Evolutionary conservation across 1,140 invertebrate genomes (phyloP), one percentile per base, ranked within the genome.

Genomic region (Hycleus cichorii): DNA sequence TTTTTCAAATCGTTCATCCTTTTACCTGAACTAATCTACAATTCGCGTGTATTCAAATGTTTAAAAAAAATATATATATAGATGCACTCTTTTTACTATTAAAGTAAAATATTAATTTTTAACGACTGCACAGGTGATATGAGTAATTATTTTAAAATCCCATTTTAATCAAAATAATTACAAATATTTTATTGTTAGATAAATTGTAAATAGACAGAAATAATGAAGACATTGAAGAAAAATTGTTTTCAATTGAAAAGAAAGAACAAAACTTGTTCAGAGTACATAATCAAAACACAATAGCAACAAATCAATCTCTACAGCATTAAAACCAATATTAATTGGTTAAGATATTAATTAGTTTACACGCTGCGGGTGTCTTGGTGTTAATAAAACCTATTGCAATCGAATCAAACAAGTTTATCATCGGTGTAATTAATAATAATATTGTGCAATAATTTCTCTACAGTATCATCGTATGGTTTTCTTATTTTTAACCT

Each of bases 291-390:
- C 27, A 47, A 39, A 55, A 5, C 26, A 58, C 57, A 59, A 59
- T 59, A 40, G 50, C 39, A 18, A 53, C 57, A 47, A 59, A 59
- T 59, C 50, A 59, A 53, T 59, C 47, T 39, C 47, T 46, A 47
- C 46, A 46, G 50, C 57, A 52, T 51, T 50, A 51, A 58, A 50
- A 46, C 56, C 38, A 32, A 49, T 52, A 53, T 59, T 53, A 52
- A 59, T 59, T 59, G 57, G 57, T 26, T 25, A 39, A 26, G 57
- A 53, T 59, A 59, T 59, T 59, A 59, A 59, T 59, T 59, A 52
- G 45, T 52, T 24, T 44, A 47, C 38, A 39, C 57, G 26, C 57
- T 39, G 48, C 57, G 46, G 57, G 57, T 38, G 50, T 49, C 50
- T 53, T 47, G 10, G 46, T 49, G 50, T 24, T 43, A 42, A 43